These are phyloP conservation scores for Ophraella communa DNA, from an alignment of 2,888 invertebrate genomes.

Conservation along the genomic window DNA sequence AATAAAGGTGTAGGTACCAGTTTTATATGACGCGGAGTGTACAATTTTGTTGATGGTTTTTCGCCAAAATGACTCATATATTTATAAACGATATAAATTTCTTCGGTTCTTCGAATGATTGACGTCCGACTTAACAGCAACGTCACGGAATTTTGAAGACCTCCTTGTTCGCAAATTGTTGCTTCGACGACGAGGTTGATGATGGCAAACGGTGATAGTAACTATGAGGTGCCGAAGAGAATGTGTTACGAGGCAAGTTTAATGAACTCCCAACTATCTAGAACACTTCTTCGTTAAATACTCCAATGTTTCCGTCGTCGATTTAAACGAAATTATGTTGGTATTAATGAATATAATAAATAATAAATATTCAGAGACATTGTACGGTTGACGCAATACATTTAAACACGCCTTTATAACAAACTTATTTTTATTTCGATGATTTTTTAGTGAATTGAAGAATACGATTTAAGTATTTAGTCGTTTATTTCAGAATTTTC, in stretches of 20 bases:
- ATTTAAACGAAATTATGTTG: not conserved
- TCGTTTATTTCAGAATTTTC: too few relatives aligned
- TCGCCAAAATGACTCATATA: not conserved
- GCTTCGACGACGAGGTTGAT: too few relatives aligned
- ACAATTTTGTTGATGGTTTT: too few relatives aligned
- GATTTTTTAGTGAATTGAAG: too few relatives aligned
- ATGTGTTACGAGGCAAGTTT: conserved; percentile 47
- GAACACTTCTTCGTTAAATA: conserved; percentile 44
- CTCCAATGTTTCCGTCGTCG: conserved; percentile 18
- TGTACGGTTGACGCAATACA: too few relatives aligned
- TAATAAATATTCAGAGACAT: too few relatives aligned
- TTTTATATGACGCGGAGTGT: too few relatives aligned
- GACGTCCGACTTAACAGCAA: conserved; percentile 24
- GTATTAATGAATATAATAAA: not conserved
- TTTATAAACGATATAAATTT: not conserved
- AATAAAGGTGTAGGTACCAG: too few relatives aligned
- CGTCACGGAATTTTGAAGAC: conserved; percentile 29
- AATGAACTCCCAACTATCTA: conserved; percentile 46
- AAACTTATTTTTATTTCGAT: too few relatives aligned
- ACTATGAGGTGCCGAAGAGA: conserved; percentile 43
- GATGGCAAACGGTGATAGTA: conserved; percentile 9
- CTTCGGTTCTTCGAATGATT: conserved; percentile 7
- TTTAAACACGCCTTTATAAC: too few relatives aligned
- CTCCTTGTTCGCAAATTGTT: conserved; percentile 34
- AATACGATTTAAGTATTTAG: too few relatives aligned